Base-by-base conservation (phyloP, 1,140 invertebrate genomes). In the Zaprionus inermis region DNA sequence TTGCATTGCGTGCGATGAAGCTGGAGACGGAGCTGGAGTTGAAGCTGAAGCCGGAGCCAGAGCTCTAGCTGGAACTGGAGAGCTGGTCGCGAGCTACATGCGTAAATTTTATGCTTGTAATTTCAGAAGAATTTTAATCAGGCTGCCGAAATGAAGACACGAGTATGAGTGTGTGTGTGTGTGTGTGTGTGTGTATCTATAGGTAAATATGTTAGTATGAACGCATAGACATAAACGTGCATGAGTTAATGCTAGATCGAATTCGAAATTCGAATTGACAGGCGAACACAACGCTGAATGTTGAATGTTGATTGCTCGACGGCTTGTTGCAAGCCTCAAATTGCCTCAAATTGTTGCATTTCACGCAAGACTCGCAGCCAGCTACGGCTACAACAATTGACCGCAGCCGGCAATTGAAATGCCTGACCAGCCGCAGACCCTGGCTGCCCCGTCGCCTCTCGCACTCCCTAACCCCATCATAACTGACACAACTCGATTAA, bases 321-420 rank as follows among this genome's bases (percentile, higher is more conserved):
- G 12, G 66, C 54, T 36, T 78, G 76, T 78, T 67, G 70, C 57
- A 68, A 63, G 69, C 64, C 30, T 18, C 52, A 52, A 72, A 71
- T 75, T 75, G 77, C 68, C 67, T 61, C 77, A 89, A 89, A 78
- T 88, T 86, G 83, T 80, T 74, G 84, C 84, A 89, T 88, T 86
- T 86, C 84, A 86, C 80, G 84, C 83, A 84, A 84, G 59, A 65
- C 14, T 64, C 60, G 60, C 3, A 28, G 14, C 44, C 14, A 12
- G 30, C 12, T 14, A 28, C 20, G n/a, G 12, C 51, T 9, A 7
- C 34, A 59, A 59, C 59, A 71, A 59, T 69, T 57, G 58, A 68
- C 67, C 67, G 54, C 63, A 55, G 46, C 11, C 72, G 58, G 84
- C 83, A 86, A 86, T 86, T 88, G 83, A 88, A 88, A 86, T 86